Conservation (phyloP, 2,888 invertebrate species). For the Rhamnusium bicolor region DNA sequence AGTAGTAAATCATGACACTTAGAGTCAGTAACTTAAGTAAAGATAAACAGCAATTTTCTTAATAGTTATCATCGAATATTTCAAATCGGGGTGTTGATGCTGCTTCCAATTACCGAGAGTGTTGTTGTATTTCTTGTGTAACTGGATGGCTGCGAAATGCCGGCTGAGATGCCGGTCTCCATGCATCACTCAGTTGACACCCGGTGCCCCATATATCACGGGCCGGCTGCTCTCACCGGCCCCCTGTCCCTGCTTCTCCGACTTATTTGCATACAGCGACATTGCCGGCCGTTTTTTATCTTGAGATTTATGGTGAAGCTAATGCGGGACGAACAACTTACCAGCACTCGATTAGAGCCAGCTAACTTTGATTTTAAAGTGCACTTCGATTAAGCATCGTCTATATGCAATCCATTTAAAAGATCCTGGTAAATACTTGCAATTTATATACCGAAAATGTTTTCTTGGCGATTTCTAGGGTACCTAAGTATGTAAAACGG, state of each 20-base stretch:
- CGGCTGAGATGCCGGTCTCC: constrained; percentile 64
- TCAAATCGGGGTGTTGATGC: constrained; percentile 37
- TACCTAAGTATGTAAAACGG: too few species aligned
- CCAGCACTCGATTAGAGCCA: constrained; percentile 51
- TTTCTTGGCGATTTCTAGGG: too few species aligned
- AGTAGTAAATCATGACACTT: neutral
- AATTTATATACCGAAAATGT: too few species aligned
- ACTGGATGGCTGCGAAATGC: constrained; percentile 47
- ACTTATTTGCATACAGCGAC: constrained; percentile 72
- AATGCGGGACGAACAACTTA: constrained; percentile 62
- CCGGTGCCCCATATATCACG: constrained; percentile 73
- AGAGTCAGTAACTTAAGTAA: neutral
- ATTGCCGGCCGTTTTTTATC: constrained; percentile 67
- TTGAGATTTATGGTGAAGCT: constrained; percentile 71
- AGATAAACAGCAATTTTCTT: constrained; percentile 5
- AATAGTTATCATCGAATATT: neutral
- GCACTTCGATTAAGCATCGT: neutral
- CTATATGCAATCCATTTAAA: neutral
- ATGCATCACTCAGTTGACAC: constrained; percentile 73
- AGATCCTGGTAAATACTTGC: neutral
- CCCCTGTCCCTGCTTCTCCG: constrained; percentile 51
- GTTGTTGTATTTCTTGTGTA: constrained; percentile 53
- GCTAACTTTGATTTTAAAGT: constrained; percentile 5
- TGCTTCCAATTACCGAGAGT: constrained; percentile 60
- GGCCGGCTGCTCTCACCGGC: constrained; percentile 58